These are phyloP conservation scores for Caloenas nicobarica DNA, from an alignment of 2,113 vertebrate species.

Conservation along the genomic window DNA sequence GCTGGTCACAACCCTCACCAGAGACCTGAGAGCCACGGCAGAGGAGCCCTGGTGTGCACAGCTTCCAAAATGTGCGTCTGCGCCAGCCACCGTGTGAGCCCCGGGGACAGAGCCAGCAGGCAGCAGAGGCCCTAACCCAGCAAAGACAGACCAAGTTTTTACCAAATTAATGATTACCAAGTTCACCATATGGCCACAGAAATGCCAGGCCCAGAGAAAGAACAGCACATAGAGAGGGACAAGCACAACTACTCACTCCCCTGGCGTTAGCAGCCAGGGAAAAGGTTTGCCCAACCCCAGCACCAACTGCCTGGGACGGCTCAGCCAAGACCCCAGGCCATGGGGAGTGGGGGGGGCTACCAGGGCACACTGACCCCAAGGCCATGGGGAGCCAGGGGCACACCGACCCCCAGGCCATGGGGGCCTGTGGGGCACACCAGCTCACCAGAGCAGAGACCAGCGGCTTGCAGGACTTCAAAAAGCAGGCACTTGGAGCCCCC, in stretches of 20 bases:
- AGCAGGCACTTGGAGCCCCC: background rate
- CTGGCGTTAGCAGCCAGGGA: accelerated
- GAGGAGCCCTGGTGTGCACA: background rate
- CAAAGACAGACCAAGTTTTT: background rate
- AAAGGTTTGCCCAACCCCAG: background rate
- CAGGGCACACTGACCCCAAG: background rate
- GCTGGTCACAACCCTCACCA: background rate
- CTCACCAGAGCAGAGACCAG: background rate
- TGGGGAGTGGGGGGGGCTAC: background rate
- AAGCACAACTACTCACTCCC: background rate
- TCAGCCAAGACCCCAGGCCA: background rate
- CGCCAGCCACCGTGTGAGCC: no score
- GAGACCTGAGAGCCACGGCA: background rate
- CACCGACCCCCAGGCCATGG: background rate
- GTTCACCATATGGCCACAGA: background rate
- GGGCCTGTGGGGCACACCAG: background rate
- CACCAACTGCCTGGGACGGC: background rate
- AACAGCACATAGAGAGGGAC: background rate
- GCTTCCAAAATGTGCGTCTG: accelerated
- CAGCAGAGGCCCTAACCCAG: background rate
- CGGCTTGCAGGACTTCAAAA: constrained; percentile 61
- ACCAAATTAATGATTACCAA: background rate
- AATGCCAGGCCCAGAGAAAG: background rate
- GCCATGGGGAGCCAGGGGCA: no score
- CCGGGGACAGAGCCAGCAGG: no score